Evolutionary conservation across 1,140 invertebrate species (phyloP), one percentile per base, ranked within the genome.

Genomic region (Drosophila nigromelanica): DNA sequence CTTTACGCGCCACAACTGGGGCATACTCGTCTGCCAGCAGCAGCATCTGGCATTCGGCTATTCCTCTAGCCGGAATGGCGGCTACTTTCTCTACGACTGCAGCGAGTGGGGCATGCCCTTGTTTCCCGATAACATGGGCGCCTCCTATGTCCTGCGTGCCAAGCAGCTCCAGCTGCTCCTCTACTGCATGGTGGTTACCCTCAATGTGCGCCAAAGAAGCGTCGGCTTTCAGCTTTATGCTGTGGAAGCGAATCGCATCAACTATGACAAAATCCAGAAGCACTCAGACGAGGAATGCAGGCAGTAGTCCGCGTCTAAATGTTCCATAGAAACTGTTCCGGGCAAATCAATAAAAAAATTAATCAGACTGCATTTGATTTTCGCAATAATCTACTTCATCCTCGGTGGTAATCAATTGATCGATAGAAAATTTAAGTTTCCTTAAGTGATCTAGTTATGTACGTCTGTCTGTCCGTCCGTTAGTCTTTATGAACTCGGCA

Each of bases 71-170:
- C n/a, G 35, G n/a, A 89, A 92, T 7, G 68, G 70, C 1, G 93
- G 93, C 18, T 94, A 94, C 75, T 94, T 94, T 74, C 92, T 94
- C 92, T 94, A 93, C 73, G 94, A 95, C 68, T 93, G 93, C 73
- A 92, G 93, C 71, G 92, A 92, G 37, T 92, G 92, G 80, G 94
- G 92, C 4, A 76, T 77, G 7, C 94, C 94, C 0, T 80, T 94
- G 70, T 94, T 94, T 80, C 89, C 92, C 11, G 92, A 93, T 0
- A 78, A 91, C 14, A 91, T 92, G 83, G 93, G 93, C 5, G 86
- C 90, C 48, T 89, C 93, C 1, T 94, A 94, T 76, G 91, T 93
- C 37, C 79, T 94, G 40, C 92, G 93, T 73, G 93, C 92, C 73
- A 92, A 93, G 50, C 93, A 93, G 43, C 76, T 94, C 0, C 93